Evolutionary conservation across 2,113 vertebrate genomes (phyloP), one percentile per base, ranked within the genome.

Genomic region (Asarcornis scutulata): DNA sequence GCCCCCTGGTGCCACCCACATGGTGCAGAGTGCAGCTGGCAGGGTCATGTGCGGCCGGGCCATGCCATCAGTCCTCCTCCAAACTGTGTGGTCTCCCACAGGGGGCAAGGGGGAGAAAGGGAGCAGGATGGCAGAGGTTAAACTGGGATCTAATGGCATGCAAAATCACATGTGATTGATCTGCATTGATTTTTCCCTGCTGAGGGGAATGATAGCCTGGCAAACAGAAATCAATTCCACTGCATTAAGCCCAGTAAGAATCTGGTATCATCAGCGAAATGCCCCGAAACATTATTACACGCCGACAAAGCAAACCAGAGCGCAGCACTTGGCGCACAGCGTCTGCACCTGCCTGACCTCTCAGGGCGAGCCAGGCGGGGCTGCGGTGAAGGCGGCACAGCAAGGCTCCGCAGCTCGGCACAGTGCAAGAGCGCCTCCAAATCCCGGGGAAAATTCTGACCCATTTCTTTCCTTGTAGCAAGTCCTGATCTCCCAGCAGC

Each of bases 141-240:
- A 97, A 95, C 89, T 63, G 79, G 94, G 95, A 90, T 95, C 84
- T 58, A 79, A 78, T 27, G 52, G 81, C 86, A 83, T 67, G 93
- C 95, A 97, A 92, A 97, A 97, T 85, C 92, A 89, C 93, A 76
- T 1, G 75, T 64, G 80, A 94, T 97, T 96, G 97, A 98, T 97
- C 79, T 17, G 62, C 96, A 98, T 97, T 83, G 98, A 98, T 97
- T 96, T 91, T 91, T 69, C 56, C 96, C 96, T 63, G 91, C 97
- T 77, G 97, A 86, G 97, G 68, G 95, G 96, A 98, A 97, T 96
- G 96, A 97, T 91, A 97, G 93, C 85, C 95, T 86, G 86, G 94
- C 94, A 96, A 97, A 97, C 84, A 95, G 92, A 96, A 97, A 98
- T 98, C 98, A 98, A 98, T 98, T 96, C 95, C 94, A 89, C 96